Evolutionary conservation across 2,797 vertebrate genomes (phyloP).

Genomic region (Pseudocheirus occidentalis): DNA sequence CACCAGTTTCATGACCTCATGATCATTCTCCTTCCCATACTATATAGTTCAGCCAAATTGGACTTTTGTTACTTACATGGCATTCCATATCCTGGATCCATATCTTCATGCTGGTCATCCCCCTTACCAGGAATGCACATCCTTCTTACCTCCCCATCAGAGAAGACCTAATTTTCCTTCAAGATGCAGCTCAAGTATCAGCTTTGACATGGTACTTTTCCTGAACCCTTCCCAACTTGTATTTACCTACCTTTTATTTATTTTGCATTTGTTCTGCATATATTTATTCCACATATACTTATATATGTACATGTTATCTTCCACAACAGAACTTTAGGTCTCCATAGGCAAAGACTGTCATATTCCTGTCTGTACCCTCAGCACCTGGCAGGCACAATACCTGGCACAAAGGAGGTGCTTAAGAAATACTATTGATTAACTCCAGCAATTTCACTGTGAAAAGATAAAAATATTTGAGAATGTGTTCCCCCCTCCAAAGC

Average conservation of each 20-base stretch:
- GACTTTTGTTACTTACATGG: not conserved
- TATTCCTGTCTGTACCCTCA: not conserved
- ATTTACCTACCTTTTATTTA: not conserved
- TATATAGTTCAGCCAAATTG: not conserved
- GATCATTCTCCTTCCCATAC: not conserved
- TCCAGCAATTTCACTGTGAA: constrained; percentile 54
- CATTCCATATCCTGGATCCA: not conserved
- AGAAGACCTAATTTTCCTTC: not conserved
- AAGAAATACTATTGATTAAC: constrained; percentile 36
- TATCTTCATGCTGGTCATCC: not conserved
- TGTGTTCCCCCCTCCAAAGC: constrained; percentile 13
- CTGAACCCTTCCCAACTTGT: not conserved
- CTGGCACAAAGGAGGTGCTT: constrained; percentile 31
- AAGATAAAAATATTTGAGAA: constrained; percentile 29
- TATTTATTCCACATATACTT: not conserved
- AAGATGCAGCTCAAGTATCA: not conserved
- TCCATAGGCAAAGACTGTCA: not conserved
- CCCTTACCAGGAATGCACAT: not conserved
- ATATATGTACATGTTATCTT: not conserved
- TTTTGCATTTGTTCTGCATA: not conserved
- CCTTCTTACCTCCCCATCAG: not conserved
- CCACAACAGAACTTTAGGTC: constrained; percentile 1
- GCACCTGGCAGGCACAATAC: not conserved
- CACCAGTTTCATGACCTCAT: not conserved
- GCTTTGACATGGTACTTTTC: not conserved